Conservation (phyloP, 30 jellyfish, hydroid and myxozoan species). For the Turritopsis rubra region DNA sequence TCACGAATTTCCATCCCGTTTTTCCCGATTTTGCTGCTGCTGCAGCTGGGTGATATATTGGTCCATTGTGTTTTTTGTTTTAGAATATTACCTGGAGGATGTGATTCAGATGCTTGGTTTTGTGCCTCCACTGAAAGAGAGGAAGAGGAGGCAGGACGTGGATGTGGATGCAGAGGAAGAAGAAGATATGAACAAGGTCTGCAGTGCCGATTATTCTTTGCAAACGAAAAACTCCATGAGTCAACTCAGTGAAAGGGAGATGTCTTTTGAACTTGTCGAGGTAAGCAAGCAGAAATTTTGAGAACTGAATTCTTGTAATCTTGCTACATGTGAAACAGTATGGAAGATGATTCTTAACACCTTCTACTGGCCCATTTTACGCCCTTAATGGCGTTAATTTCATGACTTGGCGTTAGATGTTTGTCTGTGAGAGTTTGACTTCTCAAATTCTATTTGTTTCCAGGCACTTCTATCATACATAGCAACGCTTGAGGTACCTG, state of each 20-base stretch:
- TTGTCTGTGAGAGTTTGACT: too few species aligned
- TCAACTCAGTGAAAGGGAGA: conserved; percentile 81
- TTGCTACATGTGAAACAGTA: neutral
- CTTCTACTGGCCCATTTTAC: too few species aligned
- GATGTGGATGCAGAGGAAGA: conserved; percentile 87
- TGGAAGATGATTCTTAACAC: too few species aligned
- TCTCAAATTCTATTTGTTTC: neutral
- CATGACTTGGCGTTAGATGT: too few species aligned
- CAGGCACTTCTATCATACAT: conserved; percentile 76
- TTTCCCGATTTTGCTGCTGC: neutral
- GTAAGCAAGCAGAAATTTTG: conserved; percentile 24
- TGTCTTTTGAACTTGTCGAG: conserved; percentile 78
- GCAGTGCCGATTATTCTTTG: conserved; percentile 73
- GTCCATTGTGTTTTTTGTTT: neutral
- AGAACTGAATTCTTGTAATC: neutral
- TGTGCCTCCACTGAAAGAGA: conserved; percentile 79
- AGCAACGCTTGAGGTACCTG: conserved; percentile 60
- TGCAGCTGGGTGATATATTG: neutral
- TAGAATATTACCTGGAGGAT: conserved; percentile 81
- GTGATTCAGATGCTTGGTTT: conserved; percentile 83
- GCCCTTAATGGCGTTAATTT: too few species aligned
- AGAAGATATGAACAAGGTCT: conserved; percentile 69
- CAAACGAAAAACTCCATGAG: conserved; percentile 87
- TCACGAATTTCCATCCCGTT: neutral
- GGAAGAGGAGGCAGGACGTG: conserved; percentile 61